Base-by-base conservation (phyloP, 2,888 invertebrate species). In the Diaprepes abbreviatus region DNA sequence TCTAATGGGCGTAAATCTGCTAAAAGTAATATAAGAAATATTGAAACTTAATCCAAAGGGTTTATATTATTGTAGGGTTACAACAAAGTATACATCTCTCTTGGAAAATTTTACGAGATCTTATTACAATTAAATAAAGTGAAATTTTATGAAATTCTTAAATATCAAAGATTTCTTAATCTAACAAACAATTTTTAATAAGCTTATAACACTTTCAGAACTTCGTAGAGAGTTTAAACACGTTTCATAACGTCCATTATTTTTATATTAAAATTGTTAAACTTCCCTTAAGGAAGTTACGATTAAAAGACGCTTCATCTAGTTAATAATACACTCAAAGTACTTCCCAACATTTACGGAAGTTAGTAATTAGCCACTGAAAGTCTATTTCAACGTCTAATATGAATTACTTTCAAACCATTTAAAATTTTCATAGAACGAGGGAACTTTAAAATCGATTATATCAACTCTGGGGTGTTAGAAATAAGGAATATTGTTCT, bases 351-450 rank as follows among this genome's bases (percentile, higher is more conserved):
- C 17, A 19, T 43, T 43, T 6, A 9, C 43, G 19, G 19, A 43
- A 43, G 43, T 43, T 1, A 40, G 40, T 16, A 16, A 36, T 36
- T 36, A 6, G 5, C n/a, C 12, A 36, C 36, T 3, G 3, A 16
- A 40, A 40, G 16, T 40, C 40, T 9, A 17, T 17, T 40, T 17
- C 16, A 21, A 19, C 21, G 10, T 1, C n/a, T 0, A n/a, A 1
- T 43, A 43, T 43, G 19, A 43, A 43, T 19, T 19, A 43, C 17
- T 17, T 40, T 7, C 5, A 17, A 17, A 16, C 40, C 16, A 3
- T 19, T 43, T 43, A n/a, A 43, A 19, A 10, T n/a, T 43, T 43
- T 21, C 43, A 43, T 43, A 43, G 19, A 43, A 40, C 19, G 17
- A 19, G 9, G 40, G 10, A 17, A 19, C 40, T 40, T 43, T 5